Percentiles rank a stretch among this genome's conserved stretches.
These are phyloP conservation scores for Leucophenga montana DNA, from an alignment of 2,888 invertebrate genomes.

Conservation along the genomic window DNA sequence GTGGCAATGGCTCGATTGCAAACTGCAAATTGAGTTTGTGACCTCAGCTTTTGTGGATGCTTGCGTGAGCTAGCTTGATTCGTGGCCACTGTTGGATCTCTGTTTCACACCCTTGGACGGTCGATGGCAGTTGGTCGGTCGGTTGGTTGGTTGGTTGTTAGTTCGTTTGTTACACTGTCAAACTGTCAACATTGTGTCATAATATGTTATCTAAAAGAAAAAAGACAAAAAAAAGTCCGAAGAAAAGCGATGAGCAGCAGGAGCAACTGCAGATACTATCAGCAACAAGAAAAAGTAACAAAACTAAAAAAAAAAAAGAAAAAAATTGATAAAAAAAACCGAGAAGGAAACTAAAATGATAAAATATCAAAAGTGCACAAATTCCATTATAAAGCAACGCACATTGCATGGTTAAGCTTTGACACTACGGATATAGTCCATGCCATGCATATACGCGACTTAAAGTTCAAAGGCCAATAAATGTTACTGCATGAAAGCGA, in stretches of 20 bases:
- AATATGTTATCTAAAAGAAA: slow-evolving; percentile 16
- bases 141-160: slow-evolving; percentile 2
- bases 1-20: not conserved
- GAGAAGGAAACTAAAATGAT: not conserved
- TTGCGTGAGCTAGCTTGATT: not conserved
- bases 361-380: not conserved
- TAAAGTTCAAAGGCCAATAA: too few relatives aligned
- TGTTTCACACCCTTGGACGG: not conserved
- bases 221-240: not conserved
- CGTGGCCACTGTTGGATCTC: too few relatives aligned
- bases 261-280: not conserved
- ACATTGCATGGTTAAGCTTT: not conserved
- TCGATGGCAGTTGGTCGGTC: not conserved
- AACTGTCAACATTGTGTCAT: slow-evolving; percentile 25
- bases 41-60: slow-evolving; percentile 1
- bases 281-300: not conserved
- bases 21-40: slow-evolving; percentile 25
- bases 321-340: not conserved
- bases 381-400: not conserved
- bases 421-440: not conserved
- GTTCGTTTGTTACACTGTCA: slow-evolving; percentile 15
- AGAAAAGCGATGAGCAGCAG: not conserved
- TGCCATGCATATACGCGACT: not conserved
- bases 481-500: not conserved
- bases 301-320: not conserved